Base-by-base conservation (phyloP, 2,888 invertebrate genomes). In the Trilocha varians region DNA sequence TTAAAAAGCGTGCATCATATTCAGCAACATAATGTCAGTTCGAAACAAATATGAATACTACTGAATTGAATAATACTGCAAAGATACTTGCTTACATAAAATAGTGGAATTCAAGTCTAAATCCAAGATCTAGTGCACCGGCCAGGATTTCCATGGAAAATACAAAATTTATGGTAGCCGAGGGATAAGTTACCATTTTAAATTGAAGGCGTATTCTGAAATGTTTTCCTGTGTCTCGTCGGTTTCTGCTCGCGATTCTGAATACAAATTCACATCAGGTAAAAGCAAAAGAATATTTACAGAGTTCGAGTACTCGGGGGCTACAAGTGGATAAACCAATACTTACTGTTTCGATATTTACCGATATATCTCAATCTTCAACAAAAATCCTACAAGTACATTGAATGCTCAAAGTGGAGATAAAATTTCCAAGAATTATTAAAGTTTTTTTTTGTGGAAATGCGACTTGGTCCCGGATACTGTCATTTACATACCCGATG, bases 401-500 rank as follows among this genome's bases (percentile, higher is more conserved):
- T 13, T 16, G n/a, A 15, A 36, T 8, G 33, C 16, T 38, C 32
- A 32, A 57, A 50, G 46, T 43, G 47, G 48, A 62, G 57, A 57
- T 58, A 57, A 64, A 63, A 61, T 49, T 57, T 47, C 46, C 48
- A 62, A 59, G 61, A 65, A 65, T 73, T 69, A 65, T 71, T 70
- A 62, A 60, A 62, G 56, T 59, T 67, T 67, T 73, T 80, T 80
- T 78, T 70, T 65, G 65, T 58, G 65, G 76, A 75, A 83, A 74
- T 70, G 74, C 69, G 77, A 74, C 73, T 77, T 69, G 78, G 78
- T 77, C 76, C 70, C 77, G 78, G 79, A 82, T 75, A 78, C 77
- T 73, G 70, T 79, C 79, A 85, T 84, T 86, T 84, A 84, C 84
- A 83, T 85, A 83, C 84, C 71, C 82, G 82, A 80, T 84, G 84